phyloP scores from a whole-genome alignment of 2,797 vertebrate genomes.

The Poliocrania exsul region DNA sequence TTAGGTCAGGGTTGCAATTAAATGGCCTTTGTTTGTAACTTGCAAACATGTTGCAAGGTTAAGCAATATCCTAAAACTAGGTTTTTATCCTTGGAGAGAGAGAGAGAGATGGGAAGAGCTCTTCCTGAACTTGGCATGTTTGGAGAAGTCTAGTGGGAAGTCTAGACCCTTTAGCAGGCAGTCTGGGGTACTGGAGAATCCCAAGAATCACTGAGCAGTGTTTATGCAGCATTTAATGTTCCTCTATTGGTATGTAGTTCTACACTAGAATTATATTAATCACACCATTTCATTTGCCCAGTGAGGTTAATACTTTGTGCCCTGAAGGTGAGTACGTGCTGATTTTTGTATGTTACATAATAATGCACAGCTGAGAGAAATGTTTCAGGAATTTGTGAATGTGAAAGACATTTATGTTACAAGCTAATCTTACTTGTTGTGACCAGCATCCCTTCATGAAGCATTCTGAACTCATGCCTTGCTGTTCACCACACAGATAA shows the following conservation, averaged over 20 bases:
- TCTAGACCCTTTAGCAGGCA: neutral
- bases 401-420: neutral
- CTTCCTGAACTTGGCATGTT: neutral
- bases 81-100: neutral
- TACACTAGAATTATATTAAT: neutral
- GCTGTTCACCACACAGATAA: conserved; percentile 79
- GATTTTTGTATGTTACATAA: neutral
- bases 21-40: neutral
- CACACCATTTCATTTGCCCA: neutral
- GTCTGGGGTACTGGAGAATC: neutral
- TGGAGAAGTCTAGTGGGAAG: neutral
- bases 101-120: neutral
- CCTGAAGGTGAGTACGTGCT: neutral
- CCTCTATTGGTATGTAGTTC: neutral
- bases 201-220: neutral
- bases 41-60: neutral
- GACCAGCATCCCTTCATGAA: neutral
- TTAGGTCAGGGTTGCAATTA: conserved; percentile 26
- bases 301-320: neutral
- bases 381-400: neutral
- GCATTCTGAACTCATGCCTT: neutral
- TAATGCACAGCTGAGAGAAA: neutral
- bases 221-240: neutral
- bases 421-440: neutral
- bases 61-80: neutral